Evolutionary conservation across 2,113 vertebrate genomes (phyloP).

Genomic region (Sapajus apella): DNA sequence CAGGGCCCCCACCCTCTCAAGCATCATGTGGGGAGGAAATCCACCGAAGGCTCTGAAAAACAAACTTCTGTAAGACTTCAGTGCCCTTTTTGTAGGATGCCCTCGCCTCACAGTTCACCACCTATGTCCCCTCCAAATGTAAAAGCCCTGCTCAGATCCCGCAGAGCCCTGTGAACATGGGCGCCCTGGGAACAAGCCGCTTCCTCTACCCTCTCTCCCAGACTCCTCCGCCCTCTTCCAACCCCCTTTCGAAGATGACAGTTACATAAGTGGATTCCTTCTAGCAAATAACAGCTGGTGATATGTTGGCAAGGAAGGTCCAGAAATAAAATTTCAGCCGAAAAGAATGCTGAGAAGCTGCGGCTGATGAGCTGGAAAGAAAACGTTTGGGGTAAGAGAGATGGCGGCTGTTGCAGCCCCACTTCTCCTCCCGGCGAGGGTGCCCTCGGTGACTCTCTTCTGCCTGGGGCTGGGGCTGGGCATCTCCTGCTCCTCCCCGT

Average conservation of each 20-base stretch:
- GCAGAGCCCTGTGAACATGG: rapidly evolving
- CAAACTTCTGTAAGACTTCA: background rate
- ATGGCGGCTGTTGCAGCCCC: rapidly evolving
- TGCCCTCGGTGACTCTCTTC: background rate
- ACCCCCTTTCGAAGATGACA: background rate
- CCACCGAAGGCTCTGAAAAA: background rate
- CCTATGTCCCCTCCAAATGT: too few relatives aligned
- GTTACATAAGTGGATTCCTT: background rate
- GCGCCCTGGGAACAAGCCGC: too few relatives aligned
- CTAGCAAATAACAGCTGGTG: background rate
- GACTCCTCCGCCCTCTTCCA: background rate
- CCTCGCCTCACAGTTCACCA: background rate
- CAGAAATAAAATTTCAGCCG: background rate
- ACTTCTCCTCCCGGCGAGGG: background rate
- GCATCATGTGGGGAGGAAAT: background rate
- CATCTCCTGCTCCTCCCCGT: background rate
- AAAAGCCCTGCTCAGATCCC: background rate
- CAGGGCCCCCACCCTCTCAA: background rate
- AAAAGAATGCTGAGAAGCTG: background rate
- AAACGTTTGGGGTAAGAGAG: background rate
- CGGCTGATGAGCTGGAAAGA: background rate
- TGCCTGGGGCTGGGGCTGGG: too few relatives aligned
- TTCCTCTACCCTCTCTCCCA: background rate
- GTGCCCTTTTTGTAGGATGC: too few relatives aligned
- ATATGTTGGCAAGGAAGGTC: background rate